Base-by-base conservation (phyloP, 2,888 invertebrate species). In the Malachius bipustulatus region DNA sequence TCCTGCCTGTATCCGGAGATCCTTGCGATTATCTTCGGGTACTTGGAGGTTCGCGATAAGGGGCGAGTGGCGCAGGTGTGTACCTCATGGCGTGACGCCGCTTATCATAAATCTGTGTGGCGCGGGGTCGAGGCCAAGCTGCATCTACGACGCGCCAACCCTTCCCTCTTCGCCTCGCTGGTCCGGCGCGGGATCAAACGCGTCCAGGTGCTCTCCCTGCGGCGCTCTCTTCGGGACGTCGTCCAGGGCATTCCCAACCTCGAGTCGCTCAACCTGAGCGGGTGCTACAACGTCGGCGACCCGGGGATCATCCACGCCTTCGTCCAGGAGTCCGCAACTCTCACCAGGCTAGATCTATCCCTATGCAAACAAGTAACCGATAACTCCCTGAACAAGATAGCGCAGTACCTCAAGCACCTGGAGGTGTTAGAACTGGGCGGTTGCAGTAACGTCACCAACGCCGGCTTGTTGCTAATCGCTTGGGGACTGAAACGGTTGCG, bases 361-460 rank as follows among this genome's bases (percentile, higher is more conserved):
- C 66, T 93, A 38, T 94, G 94, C 66, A 94, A 94, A 63, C 91
- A 91, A 67, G 82, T 94, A 40, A 88, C 89, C n/a, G 93, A 94
- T 62, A 78, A 79, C 15, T 84, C 88, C 34, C 69, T 93, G 14
- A 79, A 81, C 11, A 70, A 82, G 53, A 89, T 93, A 63, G 83
- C 88, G 28, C 82, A 84, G 58, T 78, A 77, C 52, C 65, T 89
- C 32, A 82, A 79, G 62, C 89, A 88, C 62, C 70, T 94, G 39
- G 85, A 90, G 56, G 79, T 79, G 16, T 66, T 94, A 34, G 89
- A 93, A 53, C 66, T 94, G 34, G 91, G 91, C 10, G 93, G 94
- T 2, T 94, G 94, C 62, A 80, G 82, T 56, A 84, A 87, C 59
- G 77, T 94, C 35, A 88, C 90, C 30, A 90, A 91, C 60, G 81